Evolutionary conservation across 2,888 invertebrate genomes (phyloP), one percentile per base, ranked within the genome.

Genomic region (Platycheirus albimanus): DNA sequence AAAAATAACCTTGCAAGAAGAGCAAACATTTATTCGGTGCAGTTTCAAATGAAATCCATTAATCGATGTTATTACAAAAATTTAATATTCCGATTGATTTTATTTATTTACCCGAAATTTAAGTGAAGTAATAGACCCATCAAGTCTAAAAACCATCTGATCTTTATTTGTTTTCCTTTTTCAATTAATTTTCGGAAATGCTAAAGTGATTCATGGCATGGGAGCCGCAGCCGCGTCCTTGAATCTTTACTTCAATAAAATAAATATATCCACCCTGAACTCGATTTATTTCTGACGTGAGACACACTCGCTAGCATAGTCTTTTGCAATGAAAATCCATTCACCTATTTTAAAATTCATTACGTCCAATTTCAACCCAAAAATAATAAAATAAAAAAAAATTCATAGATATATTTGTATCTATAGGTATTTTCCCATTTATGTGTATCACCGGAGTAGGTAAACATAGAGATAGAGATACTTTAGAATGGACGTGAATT

Each of bases 321-420:
- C n/a, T n/a, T n/a, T n/a, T 13, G 11, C 38, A 33, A 6, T 54
- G 33, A 36, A 38, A n/a, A 74, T 61, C 66, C 81, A 77, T 72
- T 81, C 81, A 81, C 81, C 81, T 81, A 81, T 80, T 80, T 80
- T 47, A 63, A 71, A 69, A 69, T 69, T 71, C 76, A 80, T 76
- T 76, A 30, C 67, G 47, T 67, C 49, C 63, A 33, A 72, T 83
- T 83, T 72, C 38, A 58, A 38, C 4, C 8, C 13, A 24, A 43
- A 71, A 71, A 54, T 41, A 28, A 30, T 49, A 38, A 52, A 36
- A 45, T 30, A 36, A 19, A 8, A 63, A 43, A 43, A 30, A 58
- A 58, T 10, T 41, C 24, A 28, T 10, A 4, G 2, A n/a, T n/a
- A n/a, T 33, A 33, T 7, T 1, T 6, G 7, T 7, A 33, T 33